Base-by-base conservation (phyloP, 2,888 invertebrate species). In the Pristionchus fissidentatus region DNA sequence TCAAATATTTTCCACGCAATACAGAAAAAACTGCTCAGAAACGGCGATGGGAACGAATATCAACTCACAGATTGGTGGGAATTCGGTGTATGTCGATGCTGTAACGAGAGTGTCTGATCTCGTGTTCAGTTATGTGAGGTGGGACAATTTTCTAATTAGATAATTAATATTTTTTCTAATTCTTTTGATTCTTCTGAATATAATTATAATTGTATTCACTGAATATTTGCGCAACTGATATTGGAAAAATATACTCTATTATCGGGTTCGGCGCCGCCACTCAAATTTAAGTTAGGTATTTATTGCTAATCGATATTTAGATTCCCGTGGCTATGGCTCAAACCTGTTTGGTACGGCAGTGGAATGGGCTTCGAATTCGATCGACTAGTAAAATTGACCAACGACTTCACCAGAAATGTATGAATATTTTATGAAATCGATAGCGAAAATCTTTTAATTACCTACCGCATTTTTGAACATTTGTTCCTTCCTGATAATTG, bases 361-460 rank as follows among this genome's bases (percentile, higher is more conserved):
- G 75, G 75, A 19, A 4, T 4, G 3, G 75, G 75, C 4, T 77
- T 77, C 22, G 75, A 77, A 32, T 77, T 77, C 13, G 75, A 77
- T 32, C 46, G 75, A 49, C 29, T 77, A 19, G 75, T 49, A 19
- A 77, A 32, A 3, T 3, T 77, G 49, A 32, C 75, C 49, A 49
- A 19, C n/a, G 49, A 77, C 32, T 49, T 77, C 75, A 77, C 75
- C 13, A 10, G 19, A 15, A 19, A 49, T n/a, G n/a, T n/a, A n/a
- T n/a, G n/a, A n/a, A n/a, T n/a, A n/a, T n/a, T n/a, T n/a, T n/a
- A n/a, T n/a, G n/a, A n/a, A 92, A 2, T 85, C 89, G 10, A 84
- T 93, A 84, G 90, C 90, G 7, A 90, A 92, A 7, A 89, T 93
- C 13, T n/a, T n/a, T n/a, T n/a, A n/a, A n/a, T n/a, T n/a, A n/a